Base-by-base conservation (phyloP, 2,797 vertebrate species). In the Enteromius afrohamiltoni region DNA sequence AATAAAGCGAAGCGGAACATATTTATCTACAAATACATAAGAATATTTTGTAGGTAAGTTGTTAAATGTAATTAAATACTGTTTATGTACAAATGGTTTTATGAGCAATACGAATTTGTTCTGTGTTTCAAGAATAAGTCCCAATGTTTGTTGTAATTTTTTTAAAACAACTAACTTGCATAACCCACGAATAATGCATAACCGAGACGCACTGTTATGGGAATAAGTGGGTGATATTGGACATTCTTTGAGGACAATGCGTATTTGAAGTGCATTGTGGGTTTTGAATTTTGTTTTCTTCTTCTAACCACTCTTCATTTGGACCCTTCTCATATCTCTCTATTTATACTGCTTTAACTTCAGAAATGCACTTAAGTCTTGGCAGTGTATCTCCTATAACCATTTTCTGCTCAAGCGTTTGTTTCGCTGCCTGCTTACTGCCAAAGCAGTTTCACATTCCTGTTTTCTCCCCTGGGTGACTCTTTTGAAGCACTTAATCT, bases 401-500 rank as follows among this genome's bases (percentile, higher is more conserved):
- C 79, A 85, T 86, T 80, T 84, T 83, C 64, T 80, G 77, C 77
- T 83, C 81, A 47, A 77, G 81, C 49, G 9, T 77, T 83, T 69
- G 77, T 75, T 79, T 86, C 81, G 65, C 80, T 76, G 62, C 81
- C 40, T 62, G 47, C 58, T 58, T 73, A 60, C 80, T 74, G 79
- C 76, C 79, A 83, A 86, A 86, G 45, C 80, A 83, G 82, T 80
- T 82, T 86, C 64, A 67, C 69, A 31, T 85, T 85, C 71, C 69
- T 62, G 34, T 83, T 82, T 74, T 76, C 74, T 79, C 71, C 84
- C 77, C 47, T 70, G 87, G 87, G 84, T 84, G 85, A 86, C 87
- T 88, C 80, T 83, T 87, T 82, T 84, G 84, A 77, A 86, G 71
- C 83, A 76, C 80, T 87, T 85, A 83, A 85, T 86, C 77, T 85